Conservation (phyloP, 2,888 invertebrate species). For the Allophyes oxyacanthae region DNA sequence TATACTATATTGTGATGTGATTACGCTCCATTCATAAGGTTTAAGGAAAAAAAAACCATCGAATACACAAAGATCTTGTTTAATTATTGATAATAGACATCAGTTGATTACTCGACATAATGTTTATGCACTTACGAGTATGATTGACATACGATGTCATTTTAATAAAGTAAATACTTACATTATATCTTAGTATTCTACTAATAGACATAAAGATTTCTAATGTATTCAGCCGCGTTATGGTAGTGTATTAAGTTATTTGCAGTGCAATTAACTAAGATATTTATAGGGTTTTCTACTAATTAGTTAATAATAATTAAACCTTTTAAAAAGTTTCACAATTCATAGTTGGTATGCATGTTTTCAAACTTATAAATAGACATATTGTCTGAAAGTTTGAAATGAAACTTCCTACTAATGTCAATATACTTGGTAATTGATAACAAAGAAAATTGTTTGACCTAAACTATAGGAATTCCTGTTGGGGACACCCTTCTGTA, state of each 20-base stretch:
- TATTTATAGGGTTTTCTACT: neutral
- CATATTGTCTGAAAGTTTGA: too few relatives aligned
- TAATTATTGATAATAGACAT: constrained; percentile 1
- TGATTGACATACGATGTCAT: constrained; percentile 19
- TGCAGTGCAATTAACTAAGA: constrained; percentile 24
- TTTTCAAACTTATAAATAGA: too few relatives aligned
- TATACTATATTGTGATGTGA: neutral
- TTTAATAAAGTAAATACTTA: constrained; percentile 7
- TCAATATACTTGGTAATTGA: too few relatives aligned
- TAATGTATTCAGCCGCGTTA: too few relatives aligned
- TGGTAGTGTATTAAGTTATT: constrained; percentile 20
- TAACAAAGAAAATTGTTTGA: too few relatives aligned
- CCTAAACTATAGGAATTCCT: too few relatives aligned
- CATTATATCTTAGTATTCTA: neutral
- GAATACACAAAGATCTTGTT: neutral
- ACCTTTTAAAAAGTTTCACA: too few relatives aligned
- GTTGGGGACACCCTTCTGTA: too few relatives aligned
- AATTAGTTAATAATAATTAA: too few relatives aligned
- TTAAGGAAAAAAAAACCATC: constrained; percentile 27
- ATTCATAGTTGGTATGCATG: too few relatives aligned
- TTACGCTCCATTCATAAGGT: constrained; percentile 26
- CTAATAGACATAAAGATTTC: neutral
- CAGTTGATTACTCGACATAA: constrained; percentile 2
- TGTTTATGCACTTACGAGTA: neutral
- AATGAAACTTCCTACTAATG: too few relatives aligned